These are phyloP conservation scores for Argopecten irradians DNA, from an alignment of 1,140 invertebrate species.

Conservation along the genomic window DNA sequence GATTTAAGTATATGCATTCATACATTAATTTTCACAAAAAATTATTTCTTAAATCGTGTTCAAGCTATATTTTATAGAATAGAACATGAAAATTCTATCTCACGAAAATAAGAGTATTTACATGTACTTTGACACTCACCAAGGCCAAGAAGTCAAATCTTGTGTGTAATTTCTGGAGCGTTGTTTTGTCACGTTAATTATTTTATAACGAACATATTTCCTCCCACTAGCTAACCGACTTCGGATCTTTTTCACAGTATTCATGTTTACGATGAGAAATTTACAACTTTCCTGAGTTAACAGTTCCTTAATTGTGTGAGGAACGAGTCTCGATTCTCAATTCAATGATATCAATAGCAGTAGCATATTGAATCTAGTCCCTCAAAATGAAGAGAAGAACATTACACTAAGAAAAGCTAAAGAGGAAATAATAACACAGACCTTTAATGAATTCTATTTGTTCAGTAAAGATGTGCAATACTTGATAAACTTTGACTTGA, in stretches of 20 bases:
- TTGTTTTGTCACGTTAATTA: not conserved
- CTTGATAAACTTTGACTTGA: not conserved
- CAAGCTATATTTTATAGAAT: too few species aligned
- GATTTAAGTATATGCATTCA: too few species aligned
- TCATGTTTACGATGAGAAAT: too few species aligned
- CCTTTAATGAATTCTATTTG: not conserved
- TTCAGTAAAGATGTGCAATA: not conserved
- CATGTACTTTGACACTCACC: not conserved
- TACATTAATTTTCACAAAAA: too few species aligned
- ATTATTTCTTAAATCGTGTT: too few species aligned
- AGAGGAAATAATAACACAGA: not conserved
- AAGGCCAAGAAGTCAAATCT: not conserved
- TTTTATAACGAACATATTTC: not conserved
- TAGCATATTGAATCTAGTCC: not conserved
- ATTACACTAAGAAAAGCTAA: not conserved
- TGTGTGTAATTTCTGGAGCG: not conserved
- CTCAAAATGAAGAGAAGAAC: not conserved
- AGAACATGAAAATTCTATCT: too few species aligned
- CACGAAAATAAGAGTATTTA: too few species aligned
- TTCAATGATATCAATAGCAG: too few species aligned
- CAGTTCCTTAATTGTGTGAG: too few species aligned
- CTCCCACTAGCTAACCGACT: not conserved
- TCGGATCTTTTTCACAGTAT: constrained; percentile 15
- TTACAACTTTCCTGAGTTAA: too few species aligned
- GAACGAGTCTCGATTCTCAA: too few species aligned